Conservation (phyloP, 2,797 vertebrate species). For the Kryptopterus vitreolus region DNA sequence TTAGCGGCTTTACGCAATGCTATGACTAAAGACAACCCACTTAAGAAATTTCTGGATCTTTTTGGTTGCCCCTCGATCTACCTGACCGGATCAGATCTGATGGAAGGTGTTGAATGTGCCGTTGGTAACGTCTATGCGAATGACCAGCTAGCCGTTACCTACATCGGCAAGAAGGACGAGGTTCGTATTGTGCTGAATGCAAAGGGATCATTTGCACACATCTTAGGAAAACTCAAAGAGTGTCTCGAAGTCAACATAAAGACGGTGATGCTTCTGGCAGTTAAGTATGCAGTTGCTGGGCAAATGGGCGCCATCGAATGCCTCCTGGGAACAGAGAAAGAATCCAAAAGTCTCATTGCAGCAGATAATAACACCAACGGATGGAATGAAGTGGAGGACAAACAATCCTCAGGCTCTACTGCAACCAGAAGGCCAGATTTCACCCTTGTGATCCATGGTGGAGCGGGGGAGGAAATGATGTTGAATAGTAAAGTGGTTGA, state of each 20-base stretch:
- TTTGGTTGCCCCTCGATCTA: slow-evolving; percentile 80
- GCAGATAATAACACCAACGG: slow-evolving; percentile 35
- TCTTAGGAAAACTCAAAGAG: slow-evolving; percentile 67
- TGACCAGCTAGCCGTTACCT: slow-evolving; percentile 78
- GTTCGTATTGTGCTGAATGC: slow-evolving; percentile 74
- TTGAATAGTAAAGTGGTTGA: slow-evolving; percentile 66
- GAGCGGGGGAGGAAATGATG: slow-evolving; percentile 76
- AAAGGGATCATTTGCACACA: slow-evolving; percentile 72
- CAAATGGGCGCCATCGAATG: slow-evolving; percentile 77
- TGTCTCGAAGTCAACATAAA: slow-evolving; percentile 68
- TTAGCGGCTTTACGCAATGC: slow-evolving; percentile 68
- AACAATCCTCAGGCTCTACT: slow-evolving; percentile 22
- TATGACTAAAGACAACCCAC: slow-evolving; percentile 69
- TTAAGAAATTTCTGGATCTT: slow-evolving; percentile 72
- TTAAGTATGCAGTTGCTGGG: slow-evolving; percentile 72
- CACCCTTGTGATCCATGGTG: slow-evolving; percentile 76
- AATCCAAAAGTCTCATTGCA: slow-evolving; percentile 56
- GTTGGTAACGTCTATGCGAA: slow-evolving; percentile 79
- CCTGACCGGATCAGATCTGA: slow-evolving; percentile 74
- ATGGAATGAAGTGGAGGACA: slow-evolving; percentile 35
- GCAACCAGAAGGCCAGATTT: slow-evolving; percentile 57
- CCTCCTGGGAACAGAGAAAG: slow-evolving; percentile 61
- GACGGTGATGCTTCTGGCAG: slow-evolving; percentile 71
- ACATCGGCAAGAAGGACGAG: slow-evolving; percentile 73
- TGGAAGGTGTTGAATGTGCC: slow-evolving; percentile 75